Evolutionary conservation across 1,140 invertebrate genomes (phyloP).

Genomic region (Ctenoplectra terminalis): DNA sequence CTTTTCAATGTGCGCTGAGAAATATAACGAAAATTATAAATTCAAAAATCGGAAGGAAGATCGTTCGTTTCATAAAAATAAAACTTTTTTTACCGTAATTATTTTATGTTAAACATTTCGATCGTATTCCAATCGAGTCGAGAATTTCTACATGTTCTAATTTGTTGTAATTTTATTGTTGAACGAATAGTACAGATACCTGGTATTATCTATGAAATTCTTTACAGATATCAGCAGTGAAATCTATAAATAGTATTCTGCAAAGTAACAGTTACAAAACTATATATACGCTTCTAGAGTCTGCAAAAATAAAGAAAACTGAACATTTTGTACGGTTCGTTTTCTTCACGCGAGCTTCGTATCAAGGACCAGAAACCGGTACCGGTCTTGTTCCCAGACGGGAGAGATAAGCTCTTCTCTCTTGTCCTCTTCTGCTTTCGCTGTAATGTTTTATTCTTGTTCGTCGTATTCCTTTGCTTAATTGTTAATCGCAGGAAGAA

Average conservation of each 20-base stretch:
- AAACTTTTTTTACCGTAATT: too few relatives aligned
- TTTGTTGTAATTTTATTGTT: too few relatives aligned
- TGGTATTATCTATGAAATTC: too few relatives aligned
- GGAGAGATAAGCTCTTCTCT: slow-evolving; percentile 24
- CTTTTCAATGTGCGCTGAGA: too few relatives aligned
- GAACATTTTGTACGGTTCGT: not conserved
- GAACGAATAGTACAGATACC: too few relatives aligned
- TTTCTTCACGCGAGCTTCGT: not conserved
- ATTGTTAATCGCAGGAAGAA: slow-evolving; percentile 21
- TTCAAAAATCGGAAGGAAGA: too few relatives aligned
- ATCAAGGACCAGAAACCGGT: slow-evolving; percentile 44
- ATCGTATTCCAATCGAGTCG: too few relatives aligned
- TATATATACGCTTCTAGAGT: not conserved
- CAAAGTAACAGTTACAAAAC: not conserved
- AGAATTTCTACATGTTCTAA: too few relatives aligned
- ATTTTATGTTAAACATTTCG: too few relatives aligned
- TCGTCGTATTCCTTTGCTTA: not conserved
- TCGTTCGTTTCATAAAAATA: too few relatives aligned
- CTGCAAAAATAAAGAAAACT: not conserved
- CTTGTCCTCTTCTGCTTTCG: not conserved
- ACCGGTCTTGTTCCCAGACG: slow-evolving; percentile 22
- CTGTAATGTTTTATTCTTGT: not conserved
- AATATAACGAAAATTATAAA: too few relatives aligned
- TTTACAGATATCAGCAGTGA: not conserved
- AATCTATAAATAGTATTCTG: not conserved